Evolutionary conservation across 2,113 vertebrate species (phyloP), one percentile per base, ranked within the genome.

Genomic region (Toxostoma redivivum): DNA sequence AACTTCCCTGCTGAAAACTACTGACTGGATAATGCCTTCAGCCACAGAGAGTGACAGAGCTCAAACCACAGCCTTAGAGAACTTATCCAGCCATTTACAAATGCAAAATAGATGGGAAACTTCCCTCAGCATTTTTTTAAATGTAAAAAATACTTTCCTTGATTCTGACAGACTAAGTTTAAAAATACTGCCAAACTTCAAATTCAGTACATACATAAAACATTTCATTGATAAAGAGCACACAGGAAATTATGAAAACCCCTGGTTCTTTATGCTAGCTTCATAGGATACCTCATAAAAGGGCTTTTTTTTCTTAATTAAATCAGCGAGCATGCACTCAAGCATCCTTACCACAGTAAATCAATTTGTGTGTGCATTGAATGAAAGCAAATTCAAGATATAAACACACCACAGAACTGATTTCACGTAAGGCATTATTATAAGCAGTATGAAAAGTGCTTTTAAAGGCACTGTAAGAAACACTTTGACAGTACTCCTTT

Each of bases 221-320:
- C 61, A 85, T 57, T 89, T 76, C 79, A 53, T 65, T 90, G 85
- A 81, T 85, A 74, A 89, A 89, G 73, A 92, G 31, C 51, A 71
- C 42, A 54, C 17, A 77, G 57, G 54, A 73, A 83, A 91, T 96
- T 95, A 90, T n/a, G 58, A 70, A 96, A 82, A 35, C 54, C 35
- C 42, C 79, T 70, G 33, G 28, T 50, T 94, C 74, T 90, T 95
- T 92, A 90, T 62, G 45, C 40, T 22, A 65, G 74, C 86, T 93
- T 95, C 86, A 73, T 50, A 92, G 92, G 86, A 92, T 83, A 93
- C 42, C 62, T 92, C 45, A 77, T 80, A 93, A 88, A 96, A 70
- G 58, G 62, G 62, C 30, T 82, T 93, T 95, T 94, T 92, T 90
- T 94, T 93, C 58, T 90, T 86, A 95, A 97, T 95, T 96, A 94